These are phyloP conservation scores for Drosophila mercatorum DNA, from an alignment of 2,888 invertebrate genomes.

Conservation along the genomic window DNA sequence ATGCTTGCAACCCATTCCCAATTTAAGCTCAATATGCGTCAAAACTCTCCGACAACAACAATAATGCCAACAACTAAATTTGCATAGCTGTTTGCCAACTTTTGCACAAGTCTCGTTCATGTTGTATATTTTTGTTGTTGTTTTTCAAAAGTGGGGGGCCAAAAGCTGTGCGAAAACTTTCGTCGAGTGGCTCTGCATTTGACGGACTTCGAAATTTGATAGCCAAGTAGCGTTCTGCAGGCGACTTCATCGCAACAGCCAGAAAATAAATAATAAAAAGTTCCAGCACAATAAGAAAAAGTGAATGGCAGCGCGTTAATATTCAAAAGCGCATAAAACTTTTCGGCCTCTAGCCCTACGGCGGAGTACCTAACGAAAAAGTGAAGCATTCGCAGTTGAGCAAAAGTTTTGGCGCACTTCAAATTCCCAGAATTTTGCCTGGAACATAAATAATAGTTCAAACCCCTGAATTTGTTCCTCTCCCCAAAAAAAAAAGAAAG, in stretches of 20 bases:
- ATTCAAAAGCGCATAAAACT: constrained; percentile 57
- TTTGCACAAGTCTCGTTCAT: constrained; percentile 38
- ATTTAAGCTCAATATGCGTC: constrained; percentile 56
- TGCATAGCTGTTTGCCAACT: constrained; percentile 44
- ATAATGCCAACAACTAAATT: constrained; percentile 13
- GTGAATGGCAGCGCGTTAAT: constrained; percentile 37
- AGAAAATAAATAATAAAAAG: not conserved
- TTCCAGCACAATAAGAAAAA: constrained; percentile 6
- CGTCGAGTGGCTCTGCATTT: constrained; percentile 48
- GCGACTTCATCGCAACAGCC: constrained; percentile 31
- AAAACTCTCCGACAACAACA: constrained; percentile 24
- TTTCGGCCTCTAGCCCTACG: constrained; percentile 33
- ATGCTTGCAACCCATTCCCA: constrained; percentile 24
- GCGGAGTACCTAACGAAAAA: constrained; percentile 53
- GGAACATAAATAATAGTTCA: constrained; percentile 54
- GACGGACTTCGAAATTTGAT: constrained; percentile 63
- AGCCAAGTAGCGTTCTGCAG: constrained; percentile 33
- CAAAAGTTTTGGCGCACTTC: constrained; percentile 46
- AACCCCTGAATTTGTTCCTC: constrained; percentile 4
- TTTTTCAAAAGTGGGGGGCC: constrained; percentile 9
- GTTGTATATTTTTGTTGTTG: constrained; percentile 35
- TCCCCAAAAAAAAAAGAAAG: not conserved
- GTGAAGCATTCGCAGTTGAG: constrained; percentile 53
- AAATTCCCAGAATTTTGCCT: constrained; percentile 33
- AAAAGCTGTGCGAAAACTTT: constrained; percentile 28